These are phyloP conservation scores for Delphinapterus leucas DNA, from an alignment of 2,113 vertebrate genomes.

Conservation along the genomic window DNA sequence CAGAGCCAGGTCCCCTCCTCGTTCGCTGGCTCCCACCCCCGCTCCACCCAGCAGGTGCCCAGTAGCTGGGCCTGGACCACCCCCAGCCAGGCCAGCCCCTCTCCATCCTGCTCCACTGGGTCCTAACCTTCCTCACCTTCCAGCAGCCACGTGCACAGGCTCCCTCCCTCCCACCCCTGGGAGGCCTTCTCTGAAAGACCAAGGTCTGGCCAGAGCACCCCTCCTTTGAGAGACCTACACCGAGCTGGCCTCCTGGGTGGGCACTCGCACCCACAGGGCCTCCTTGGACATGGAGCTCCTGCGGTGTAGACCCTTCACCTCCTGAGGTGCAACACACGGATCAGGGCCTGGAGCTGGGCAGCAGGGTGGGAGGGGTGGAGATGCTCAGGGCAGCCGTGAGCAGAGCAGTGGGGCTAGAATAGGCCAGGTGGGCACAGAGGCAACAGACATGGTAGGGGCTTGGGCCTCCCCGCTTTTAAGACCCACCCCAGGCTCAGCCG, in stretches of 20 bases:
- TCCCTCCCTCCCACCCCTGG: neutral
- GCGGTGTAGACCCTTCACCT: too few relatives aligned
- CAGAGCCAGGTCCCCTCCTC: neutral
- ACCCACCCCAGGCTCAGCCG: too few relatives aligned
- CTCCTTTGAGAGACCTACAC: neutral
- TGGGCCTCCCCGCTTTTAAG: neutral
- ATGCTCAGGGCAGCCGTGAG: neutral
- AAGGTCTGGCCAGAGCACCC: neutral
- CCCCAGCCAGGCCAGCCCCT: neutral
- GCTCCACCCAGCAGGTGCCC: neutral
- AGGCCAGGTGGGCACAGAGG: neutral
- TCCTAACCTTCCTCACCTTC: neutral
- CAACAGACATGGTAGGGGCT: accelerated
- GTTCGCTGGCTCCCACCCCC: neutral
- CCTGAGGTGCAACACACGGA: neutral
- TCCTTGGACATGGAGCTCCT: neutral
- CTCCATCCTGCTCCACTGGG: neutral
- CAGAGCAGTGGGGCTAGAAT: neutral
- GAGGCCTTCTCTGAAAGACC: neutral
- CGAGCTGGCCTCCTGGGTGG: neutral
- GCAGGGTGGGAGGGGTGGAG: accelerated
- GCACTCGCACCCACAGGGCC: neutral
- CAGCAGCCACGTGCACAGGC: neutral
- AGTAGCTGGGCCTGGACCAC: neutral
- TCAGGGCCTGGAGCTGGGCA: neutral